phyloP scores from a whole-genome alignment of 2,797 vertebrate genomes.

The Anguilla obscura region DNA sequence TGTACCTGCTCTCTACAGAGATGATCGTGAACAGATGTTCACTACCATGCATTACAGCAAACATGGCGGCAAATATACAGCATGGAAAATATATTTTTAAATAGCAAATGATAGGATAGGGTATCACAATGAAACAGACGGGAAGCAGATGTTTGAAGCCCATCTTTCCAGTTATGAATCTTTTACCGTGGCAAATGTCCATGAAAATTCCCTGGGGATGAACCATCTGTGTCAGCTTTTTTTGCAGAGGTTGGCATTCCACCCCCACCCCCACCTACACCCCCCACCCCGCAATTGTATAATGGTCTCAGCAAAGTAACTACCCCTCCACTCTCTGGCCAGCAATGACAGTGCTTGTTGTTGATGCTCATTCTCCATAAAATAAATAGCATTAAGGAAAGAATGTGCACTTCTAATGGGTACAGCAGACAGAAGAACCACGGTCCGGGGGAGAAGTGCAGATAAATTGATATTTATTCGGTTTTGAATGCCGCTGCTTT shows the following conservation, averaged over 20 bases:
- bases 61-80: background rate
- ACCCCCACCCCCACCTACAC: background rate
- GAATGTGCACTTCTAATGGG: conserved; percentile 53
- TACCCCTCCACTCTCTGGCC: conserved; percentile 16
- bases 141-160: background rate
- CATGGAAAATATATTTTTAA: background rate
- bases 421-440: conserved; percentile 38
- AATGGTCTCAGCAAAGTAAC: conserved; percentile 12
- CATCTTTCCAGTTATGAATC: background rate
- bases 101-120: background rate
- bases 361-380: conserved; percentile 23
- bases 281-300: background rate
- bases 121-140: background rate
- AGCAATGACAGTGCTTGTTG: conserved; percentile 24
- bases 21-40: background rate
- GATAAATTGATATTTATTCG: conserved; percentile 62
- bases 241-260: background rate
- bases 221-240: background rate
- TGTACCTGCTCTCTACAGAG: background rate
- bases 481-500: conserved; percentile 51
- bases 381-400: conserved; percentile 54
- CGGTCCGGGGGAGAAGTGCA: conserved; percentile 23
- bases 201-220: background rate
- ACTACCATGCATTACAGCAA: background rate
- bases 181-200: background rate